phyloP scores from a whole-genome alignment of 2,113 vertebrate genomes.

The Hystrix brachyura region DNA sequence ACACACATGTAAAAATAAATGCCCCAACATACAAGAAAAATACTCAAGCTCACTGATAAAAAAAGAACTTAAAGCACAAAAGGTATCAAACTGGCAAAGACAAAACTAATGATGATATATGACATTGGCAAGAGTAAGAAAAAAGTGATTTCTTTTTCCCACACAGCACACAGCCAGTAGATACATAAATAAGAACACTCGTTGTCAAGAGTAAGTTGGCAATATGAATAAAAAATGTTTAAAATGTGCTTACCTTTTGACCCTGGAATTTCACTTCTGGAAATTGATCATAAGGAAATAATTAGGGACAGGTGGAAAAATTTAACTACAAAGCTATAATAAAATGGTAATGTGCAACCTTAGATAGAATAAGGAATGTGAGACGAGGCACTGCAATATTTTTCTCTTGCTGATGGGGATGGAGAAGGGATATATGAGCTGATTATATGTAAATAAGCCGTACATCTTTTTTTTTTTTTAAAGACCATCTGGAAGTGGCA shows the following conservation, averaged over 20 bases:
- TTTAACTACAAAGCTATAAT: slow-evolving; percentile 67
- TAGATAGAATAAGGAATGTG: neutral
- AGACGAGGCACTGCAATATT: neutral
- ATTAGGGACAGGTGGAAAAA: slow-evolving; percentile 66
- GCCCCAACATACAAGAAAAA: neutral
- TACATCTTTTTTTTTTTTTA: neutral
- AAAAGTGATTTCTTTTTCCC: neutral
- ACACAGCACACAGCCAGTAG: neutral
- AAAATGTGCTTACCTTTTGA: slow-evolving; percentile 63
- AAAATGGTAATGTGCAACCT: slow-evolving; percentile 48
- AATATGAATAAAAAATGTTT: slow-evolving; percentile 41
- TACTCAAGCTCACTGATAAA: neutral
- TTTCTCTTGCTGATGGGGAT: slow-evolving; percentile 4
- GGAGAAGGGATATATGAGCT: neutral
- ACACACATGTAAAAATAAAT: neutral
- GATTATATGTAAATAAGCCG: slow-evolving; percentile 64
- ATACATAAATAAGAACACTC: neutral
- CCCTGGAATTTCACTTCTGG: slow-evolving; percentile 60
- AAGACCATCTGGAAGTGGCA: slow-evolving; percentile 68
- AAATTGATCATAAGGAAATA: slow-evolving; percentile 71
- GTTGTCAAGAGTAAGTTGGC: slow-evolving; percentile 38
- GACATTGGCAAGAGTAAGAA: neutral
- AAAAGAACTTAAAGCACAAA: slow-evolving; percentile 54
- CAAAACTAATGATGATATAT: neutral
- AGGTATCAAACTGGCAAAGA: neutral